phyloP scores from a whole-genome alignment of 2,888 invertebrate species.

The Hanleya hanleyi region DNA sequence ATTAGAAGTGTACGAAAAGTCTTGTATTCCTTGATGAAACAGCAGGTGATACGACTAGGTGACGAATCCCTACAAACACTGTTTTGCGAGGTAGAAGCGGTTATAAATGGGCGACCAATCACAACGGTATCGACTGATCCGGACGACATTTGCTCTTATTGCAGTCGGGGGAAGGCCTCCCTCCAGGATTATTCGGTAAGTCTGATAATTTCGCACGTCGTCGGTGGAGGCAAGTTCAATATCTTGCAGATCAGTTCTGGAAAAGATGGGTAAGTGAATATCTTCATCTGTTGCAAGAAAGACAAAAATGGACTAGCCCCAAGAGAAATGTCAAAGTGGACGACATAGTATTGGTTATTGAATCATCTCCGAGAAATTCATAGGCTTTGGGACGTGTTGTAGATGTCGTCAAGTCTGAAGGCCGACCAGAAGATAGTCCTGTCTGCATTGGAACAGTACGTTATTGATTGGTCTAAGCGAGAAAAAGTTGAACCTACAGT shows the following conservation, averaged over 20 bases:
- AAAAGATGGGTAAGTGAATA: conserved; percentile 27
- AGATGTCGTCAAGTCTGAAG: background rate
- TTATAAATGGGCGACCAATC: conserved; percentile 34
- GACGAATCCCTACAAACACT: conserved; percentile 32
- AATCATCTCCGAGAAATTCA: conserved; percentile 7
- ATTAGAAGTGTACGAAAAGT: conserved; percentile 29
- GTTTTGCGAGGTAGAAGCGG: conserved; percentile 31
- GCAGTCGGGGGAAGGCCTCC: background rate
- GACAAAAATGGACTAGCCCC: conserved; percentile 29
- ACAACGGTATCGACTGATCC: conserved; percentile 22
- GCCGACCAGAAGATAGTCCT: too few relatives aligned
- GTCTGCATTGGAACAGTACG: too few relatives aligned
- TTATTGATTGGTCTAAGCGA: too few relatives aligned
- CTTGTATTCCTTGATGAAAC: conserved; percentile 16
- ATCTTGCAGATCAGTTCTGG: too few relatives aligned
- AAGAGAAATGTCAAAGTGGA: conserved; percentile 3
- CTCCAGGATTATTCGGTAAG: conserved; percentile 29
- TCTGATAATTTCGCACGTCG: conserved; percentile 26
- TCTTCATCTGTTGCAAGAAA: conserved; percentile 18
- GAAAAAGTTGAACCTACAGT: too few relatives aligned
- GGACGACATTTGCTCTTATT: conserved; percentile 27
- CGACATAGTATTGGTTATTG: conserved; percentile 12
- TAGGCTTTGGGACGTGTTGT: conserved; percentile 5
- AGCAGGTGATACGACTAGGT: conserved; percentile 21
- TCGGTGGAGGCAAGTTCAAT: conserved; percentile 39